A percentile compares a stretch with the other conserved stretches of the same genome.
phyloP scores from a whole-genome alignment of 2,797 vertebrate species.

The Ctenochaetus hawaiiensis region DNA sequence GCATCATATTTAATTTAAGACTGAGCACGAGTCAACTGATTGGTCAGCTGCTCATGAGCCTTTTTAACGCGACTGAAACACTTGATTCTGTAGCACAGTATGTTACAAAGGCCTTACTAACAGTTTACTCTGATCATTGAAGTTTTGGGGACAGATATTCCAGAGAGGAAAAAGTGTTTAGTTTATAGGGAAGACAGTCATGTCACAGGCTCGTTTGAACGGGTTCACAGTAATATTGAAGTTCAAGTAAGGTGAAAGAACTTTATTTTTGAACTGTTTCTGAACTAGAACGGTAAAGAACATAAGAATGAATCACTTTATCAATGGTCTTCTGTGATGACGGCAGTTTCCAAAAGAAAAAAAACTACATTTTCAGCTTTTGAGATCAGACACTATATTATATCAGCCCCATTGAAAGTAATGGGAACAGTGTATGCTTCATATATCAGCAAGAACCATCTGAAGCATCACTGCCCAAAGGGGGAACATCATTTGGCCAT shows the following conservation, averaged over 20 bases:
- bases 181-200: not conserved
- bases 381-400: not conserved
- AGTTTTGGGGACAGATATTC: not conserved
- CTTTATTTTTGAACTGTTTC: not conserved
- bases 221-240: not conserved
- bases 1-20: not conserved
- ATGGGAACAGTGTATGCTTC: not conserved
- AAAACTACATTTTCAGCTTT: not conserved
- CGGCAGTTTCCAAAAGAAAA: not conserved
- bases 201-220: not conserved
- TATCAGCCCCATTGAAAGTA: constrained; percentile 10
- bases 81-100: not conserved
- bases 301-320: not conserved
- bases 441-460: constrained; percentile 17
- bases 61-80: not conserved
- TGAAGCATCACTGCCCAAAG: constrained; percentile 7
- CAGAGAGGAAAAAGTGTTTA: not conserved
- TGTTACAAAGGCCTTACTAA: not conserved
- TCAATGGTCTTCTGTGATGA: not conserved
- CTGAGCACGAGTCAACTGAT: not conserved
- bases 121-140: not conserved
- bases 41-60: not conserved
- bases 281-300: not conserved
- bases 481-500: constrained; percentile 11
- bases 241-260: not conserved